Evolutionary conservation across 1,140 invertebrate species (phyloP).

Genomic region (Heliconius melpomene): DNA sequence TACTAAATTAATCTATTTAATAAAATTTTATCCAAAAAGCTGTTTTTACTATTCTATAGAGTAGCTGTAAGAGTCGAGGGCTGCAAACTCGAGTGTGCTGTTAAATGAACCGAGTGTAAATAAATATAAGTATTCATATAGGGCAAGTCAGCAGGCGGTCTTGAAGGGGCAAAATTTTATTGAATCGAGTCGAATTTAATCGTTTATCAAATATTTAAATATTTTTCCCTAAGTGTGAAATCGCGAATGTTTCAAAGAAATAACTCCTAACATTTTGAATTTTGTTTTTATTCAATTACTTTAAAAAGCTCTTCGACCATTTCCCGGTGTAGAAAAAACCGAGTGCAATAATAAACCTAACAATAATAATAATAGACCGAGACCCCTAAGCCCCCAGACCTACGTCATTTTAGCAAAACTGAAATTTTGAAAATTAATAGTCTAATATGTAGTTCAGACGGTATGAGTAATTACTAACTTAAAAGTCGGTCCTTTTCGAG

Average conservation of each 20-base stretch:
- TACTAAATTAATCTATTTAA: not conserved
- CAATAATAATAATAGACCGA: too few species aligned
- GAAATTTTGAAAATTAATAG: too few species aligned
- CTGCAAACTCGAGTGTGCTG: conserved; percentile 63
- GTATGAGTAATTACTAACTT: too few species aligned
- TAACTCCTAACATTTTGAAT: not conserved
- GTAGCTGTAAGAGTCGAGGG: conserved; percentile 42
- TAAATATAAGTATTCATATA: conserved; percentile 76
- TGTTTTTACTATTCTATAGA: conserved; percentile 23
- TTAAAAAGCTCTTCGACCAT: too few species aligned
- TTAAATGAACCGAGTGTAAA: conserved; percentile 79
- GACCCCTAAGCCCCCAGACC: too few species aligned
- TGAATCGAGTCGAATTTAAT: conserved; percentile 36
- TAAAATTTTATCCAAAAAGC: not conserved
- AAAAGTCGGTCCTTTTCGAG: too few species aligned
- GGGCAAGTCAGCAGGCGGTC: conserved; percentile 61
- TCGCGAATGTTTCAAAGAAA: not conserved
- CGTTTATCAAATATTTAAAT: conserved; percentile 18
- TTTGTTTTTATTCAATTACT: not conserved
- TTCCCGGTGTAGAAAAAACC: too few species aligned
- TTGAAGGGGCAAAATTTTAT: conserved; percentile 67
- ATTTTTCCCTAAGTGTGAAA: not conserved
- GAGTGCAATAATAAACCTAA: too few species aligned
- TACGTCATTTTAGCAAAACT: too few species aligned
- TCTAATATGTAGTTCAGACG: too few species aligned